Evolutionary conservation across 1,140 invertebrate genomes (phyloP).

Genomic region (Apis mellifera): DNA sequence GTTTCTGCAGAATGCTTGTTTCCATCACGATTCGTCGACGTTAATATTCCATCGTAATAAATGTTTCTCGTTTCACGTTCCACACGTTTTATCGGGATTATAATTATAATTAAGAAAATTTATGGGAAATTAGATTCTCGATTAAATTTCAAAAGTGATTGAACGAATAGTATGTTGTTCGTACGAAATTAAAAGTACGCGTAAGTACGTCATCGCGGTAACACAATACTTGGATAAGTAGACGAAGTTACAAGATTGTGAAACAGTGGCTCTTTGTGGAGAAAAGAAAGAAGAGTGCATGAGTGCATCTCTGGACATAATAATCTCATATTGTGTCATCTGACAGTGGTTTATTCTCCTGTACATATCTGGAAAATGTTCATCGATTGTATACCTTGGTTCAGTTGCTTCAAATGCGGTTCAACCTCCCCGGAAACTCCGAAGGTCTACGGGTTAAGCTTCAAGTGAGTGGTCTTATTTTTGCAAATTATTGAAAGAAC

Average conservation of each 20-base stretch:
- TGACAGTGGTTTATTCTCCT: neutral
- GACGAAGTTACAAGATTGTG: neutral
- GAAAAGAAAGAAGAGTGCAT: slow-evolving; percentile 22
- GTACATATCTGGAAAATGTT: slow-evolving; percentile 16
- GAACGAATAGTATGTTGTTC: neutral
- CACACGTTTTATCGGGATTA: too few relatives aligned
- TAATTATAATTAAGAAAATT: neutral
- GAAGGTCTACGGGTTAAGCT: slow-evolving; percentile 24
- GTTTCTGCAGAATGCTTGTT: neutral
- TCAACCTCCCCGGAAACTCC: neutral
- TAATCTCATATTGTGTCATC: neutral
- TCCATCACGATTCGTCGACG: neutral
- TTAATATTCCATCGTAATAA: neutral
- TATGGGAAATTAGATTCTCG: too few relatives aligned
- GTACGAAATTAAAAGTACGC: neutral
- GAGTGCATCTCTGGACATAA: neutral
- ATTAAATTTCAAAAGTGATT: neutral
- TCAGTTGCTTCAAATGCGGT: neutral
- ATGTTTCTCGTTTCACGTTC: neutral
- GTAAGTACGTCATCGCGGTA: neutral
- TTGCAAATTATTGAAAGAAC: neutral
- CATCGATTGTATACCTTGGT: slow-evolving; percentile 24
- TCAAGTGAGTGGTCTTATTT: slow-evolving; percentile 20
- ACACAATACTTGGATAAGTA: slow-evolving; percentile 17
- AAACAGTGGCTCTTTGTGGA: neutral